phyloP scores from a whole-genome alignment of 2,888 invertebrate species.

The Siphlonurus alternatus region DNA sequence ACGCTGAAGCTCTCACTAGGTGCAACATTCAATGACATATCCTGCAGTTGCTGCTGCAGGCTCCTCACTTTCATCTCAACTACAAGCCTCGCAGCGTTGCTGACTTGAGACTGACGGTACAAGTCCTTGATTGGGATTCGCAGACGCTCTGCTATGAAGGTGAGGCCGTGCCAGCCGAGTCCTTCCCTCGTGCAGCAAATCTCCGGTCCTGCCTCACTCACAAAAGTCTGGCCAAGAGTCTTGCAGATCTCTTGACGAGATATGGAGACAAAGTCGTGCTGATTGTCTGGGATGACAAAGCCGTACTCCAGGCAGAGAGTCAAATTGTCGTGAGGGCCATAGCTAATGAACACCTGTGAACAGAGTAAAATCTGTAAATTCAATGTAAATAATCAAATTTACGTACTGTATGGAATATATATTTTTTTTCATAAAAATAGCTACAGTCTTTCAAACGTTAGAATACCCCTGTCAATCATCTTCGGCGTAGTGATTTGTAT shows the following conservation, averaged over 20 bases:
- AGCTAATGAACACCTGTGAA: slow-evolving; percentile 72
- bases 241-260: neutral
- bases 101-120: neutral
- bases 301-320: slow-evolving; percentile 79
- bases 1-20: slow-evolving; percentile 14
- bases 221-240: neutral
- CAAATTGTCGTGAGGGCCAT: slow-evolving; percentile 65
- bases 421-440: slow-evolving; percentile 37
- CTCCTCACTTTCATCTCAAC: neutral
- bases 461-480: too few species aligned
- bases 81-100: neutral
- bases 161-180: neutral
- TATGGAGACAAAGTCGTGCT: slow-evolving; percentile 40
- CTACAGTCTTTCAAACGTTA: too few species aligned
- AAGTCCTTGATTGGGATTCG: neutral
- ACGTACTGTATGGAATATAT: too few species aligned
- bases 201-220: neutral
- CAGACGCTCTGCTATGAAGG: slow-evolving; percentile 4
- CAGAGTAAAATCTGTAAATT: slow-evolving; percentile 33
- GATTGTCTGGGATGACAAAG: slow-evolving; percentile 53
- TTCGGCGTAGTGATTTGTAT: too few species aligned
- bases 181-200: neutral
- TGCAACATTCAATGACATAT: neutral
- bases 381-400: too few species aligned
- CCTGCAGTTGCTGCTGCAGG: neutral